Conservation (phyloP, 2,113 vertebrate species). For the Xenus cinereus region DNA sequence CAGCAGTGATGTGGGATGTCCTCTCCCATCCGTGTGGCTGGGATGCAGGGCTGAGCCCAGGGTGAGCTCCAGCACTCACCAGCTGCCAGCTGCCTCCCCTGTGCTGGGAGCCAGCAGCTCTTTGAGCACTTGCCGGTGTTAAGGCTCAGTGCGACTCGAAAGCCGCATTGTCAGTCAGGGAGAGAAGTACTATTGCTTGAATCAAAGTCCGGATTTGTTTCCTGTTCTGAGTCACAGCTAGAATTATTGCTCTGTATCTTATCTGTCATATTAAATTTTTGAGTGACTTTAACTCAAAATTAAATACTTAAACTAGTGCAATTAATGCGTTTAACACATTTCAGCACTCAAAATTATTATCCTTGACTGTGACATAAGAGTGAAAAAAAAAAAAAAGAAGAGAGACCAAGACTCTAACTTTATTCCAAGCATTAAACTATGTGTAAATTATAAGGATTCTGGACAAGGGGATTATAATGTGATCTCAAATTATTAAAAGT, state of each 20-base stretch:
- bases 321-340: slow-evolving; percentile 30
- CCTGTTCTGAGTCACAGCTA: neutral
- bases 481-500: slow-evolving; percentile 57
- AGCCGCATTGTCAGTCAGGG: neutral
- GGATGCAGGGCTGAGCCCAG: neutral
- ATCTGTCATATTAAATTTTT: slow-evolving; percentile 33
- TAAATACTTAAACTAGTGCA: slow-evolving; percentile 2
- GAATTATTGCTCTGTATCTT: slow-evolving; percentile 6
- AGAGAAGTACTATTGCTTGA: neutral
- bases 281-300: slow-evolving; percentile 32
- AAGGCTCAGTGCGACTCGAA: neutral
- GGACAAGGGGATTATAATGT: slow-evolving; percentile 56
- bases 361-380: neutral
- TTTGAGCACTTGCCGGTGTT: neutral
- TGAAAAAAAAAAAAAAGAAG: neutral
- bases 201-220: slow-evolving; percentile 32
- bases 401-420: neutral
- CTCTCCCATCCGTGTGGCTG: rapidly evolving
- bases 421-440: slow-evolving; percentile 40
- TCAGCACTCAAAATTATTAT: slow-evolving; percentile 31
- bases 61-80: rapidly evolving
- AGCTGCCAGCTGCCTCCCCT: neutral
- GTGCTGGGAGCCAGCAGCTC: neutral
- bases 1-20: neutral
- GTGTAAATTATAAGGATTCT: slow-evolving; percentile 45